These are phyloP conservation scores for Rhagonycha lutea DNA, from an alignment of 2,888 invertebrate genomes.

Conservation along the genomic window DNA sequence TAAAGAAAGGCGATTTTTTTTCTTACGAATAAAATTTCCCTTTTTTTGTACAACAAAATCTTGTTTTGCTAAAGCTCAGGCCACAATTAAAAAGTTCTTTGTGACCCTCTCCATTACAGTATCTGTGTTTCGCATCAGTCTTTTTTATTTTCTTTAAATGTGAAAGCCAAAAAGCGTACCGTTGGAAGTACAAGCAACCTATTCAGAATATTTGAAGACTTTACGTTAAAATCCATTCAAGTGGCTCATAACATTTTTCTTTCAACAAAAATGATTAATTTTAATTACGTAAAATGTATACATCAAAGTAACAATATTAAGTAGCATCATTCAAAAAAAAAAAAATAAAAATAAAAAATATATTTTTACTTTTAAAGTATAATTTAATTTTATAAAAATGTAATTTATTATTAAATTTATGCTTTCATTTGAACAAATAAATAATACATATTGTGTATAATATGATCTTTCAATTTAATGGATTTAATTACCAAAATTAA, in stretches of 20 bases:
- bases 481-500: neutral
- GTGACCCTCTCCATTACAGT: neutral
- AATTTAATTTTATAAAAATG: neutral
- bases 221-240: neutral
- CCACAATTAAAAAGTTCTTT: neutral
- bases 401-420: neutral
- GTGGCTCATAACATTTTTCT: neutral
- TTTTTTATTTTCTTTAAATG: neutral
- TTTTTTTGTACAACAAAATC: neutral
- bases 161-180: neutral
- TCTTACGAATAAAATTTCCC: neutral
- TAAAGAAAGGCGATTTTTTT: neutral
- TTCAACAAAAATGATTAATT: constrained; percentile 7
- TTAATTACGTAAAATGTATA: constrained; percentile 20
- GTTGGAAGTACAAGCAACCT: neutral
- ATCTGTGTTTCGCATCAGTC: neutral
- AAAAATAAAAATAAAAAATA: neutral
- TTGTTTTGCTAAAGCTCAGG: neutral
- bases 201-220: neutral
- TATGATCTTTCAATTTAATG: neutral
- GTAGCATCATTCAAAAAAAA: neutral
- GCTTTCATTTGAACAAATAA: neutral
- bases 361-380: neutral
- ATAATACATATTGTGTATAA: no score
- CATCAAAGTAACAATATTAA: neutral